These are phyloP conservation scores for Ostrea denselamellosa DNA, from an alignment of 1,140 invertebrate species.

Conservation along the genomic window DNA sequence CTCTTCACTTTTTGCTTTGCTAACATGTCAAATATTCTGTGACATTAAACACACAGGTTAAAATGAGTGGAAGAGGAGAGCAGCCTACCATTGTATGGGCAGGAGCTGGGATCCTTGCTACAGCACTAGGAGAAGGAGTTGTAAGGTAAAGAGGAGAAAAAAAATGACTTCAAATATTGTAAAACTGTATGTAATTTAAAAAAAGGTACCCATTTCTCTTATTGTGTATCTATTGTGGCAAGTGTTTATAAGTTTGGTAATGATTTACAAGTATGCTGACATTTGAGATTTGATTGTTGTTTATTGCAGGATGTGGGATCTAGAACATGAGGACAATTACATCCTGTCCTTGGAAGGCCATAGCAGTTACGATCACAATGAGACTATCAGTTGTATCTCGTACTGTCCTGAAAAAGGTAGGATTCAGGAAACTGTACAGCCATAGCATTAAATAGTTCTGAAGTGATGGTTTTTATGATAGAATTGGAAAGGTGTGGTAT, in stretches of 20 bases:
- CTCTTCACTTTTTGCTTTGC: no score
- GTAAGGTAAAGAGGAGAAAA: slow-evolving; percentile 69
- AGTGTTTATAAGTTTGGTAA: neutral
- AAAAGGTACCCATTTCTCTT: neutral
- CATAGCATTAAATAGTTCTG: neutral
- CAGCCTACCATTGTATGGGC: slow-evolving; percentile 87
- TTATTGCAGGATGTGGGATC: slow-evolving; percentile 90
- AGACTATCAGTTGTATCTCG: slow-evolving; percentile 87
- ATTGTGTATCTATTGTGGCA: neutral
- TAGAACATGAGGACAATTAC: slow-evolving; percentile 95
- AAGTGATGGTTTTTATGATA: neutral
- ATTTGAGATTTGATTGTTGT: neutral
- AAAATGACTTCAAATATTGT: neutral
- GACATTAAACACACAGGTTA: slow-evolving; percentile 81
- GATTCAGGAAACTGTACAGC: neutral
- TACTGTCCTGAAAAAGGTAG: slow-evolving; percentile 82
- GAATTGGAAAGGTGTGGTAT: neutral
- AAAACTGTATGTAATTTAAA: neutral
- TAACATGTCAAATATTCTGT: no score
- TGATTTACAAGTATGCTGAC: neutral
- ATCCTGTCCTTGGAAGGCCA: slow-evolving; percentile 83
- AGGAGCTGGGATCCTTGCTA: slow-evolving; percentile 84
- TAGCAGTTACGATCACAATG: slow-evolving; percentile 79
- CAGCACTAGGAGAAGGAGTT: slow-evolving; percentile 82
- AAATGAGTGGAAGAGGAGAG: slow-evolving; percentile 86